Conservation (phyloP, 37 sponge, comb jelly and placozoan species). For the Diacarnus erythraeanus region DNA sequence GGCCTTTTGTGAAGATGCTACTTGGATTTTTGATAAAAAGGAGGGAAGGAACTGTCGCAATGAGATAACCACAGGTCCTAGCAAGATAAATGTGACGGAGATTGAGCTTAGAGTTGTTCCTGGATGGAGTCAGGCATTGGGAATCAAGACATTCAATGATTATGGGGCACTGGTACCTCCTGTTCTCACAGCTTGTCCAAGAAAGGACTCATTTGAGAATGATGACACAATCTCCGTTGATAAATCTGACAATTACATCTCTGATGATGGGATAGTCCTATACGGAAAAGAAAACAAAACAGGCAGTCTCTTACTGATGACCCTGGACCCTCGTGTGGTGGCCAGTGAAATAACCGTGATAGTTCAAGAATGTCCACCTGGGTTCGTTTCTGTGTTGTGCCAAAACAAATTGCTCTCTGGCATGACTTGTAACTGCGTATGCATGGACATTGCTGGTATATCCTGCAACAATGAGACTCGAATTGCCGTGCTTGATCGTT, state of each 20-base stretch:
- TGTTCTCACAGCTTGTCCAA: background rate
- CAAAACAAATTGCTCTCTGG: background rate
- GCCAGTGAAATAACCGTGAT: background rate
- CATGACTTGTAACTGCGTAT: slow-evolving; percentile 15
- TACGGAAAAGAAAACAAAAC: background rate
- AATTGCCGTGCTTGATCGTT: background rate
- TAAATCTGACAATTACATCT: background rate
- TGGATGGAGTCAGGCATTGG: background rate
- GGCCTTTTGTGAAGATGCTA: background rate
- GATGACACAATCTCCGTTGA: background rate
- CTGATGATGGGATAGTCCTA: slow-evolving; percentile 12
- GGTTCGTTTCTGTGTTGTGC: background rate
- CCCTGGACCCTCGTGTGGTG: slow-evolving; percentile 40
- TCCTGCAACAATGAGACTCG: background rate
- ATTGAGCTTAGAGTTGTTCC: background rate
- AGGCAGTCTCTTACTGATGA: background rate
- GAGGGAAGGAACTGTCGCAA: slow-evolving; percentile 3
- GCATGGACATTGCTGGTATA: background rate
- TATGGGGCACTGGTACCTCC: background rate
- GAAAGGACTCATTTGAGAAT: background rate
- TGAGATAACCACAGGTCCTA: slow-evolving; percentile 36
- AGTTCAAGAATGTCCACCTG: slow-evolving; percentile 29
- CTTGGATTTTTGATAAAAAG: background rate
- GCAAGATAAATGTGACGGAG: background rate
- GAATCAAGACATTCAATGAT: slow-evolving; percentile 2